Evolutionary conservation across 2,113 vertebrate genomes (phyloP).

Genomic region (Helogale parvula): DNA sequence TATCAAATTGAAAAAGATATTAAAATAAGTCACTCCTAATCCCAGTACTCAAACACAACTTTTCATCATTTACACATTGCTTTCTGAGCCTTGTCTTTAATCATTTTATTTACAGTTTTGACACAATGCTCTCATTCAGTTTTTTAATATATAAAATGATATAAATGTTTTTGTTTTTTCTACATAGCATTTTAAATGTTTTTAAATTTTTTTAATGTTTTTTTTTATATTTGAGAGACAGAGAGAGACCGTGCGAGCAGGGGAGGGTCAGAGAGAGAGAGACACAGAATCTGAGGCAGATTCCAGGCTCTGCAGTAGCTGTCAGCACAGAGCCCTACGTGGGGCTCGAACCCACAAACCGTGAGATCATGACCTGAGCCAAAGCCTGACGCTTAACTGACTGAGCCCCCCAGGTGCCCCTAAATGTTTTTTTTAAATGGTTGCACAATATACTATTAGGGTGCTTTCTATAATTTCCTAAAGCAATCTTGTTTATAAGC

Average conservation of each 20-base stretch:
- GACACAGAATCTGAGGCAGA: too few species aligned
- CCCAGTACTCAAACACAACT: not conserved
- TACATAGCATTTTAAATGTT: not conserved
- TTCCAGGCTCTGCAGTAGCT: too few species aligned
- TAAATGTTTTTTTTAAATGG: not conserved
- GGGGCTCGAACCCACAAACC: too few species aligned
- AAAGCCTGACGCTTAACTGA: too few species aligned
- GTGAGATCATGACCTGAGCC: too few species aligned
- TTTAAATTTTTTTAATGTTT: too few species aligned
- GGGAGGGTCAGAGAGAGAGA: too few species aligned
- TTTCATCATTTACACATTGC: not conserved
- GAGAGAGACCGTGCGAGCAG: too few species aligned
- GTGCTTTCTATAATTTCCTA: slow-evolving; percentile 4
- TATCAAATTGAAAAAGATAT: slow-evolving; percentile 1
- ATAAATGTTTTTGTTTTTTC: slow-evolving; percentile 31
- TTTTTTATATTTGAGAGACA: too few species aligned
- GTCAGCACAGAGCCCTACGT: too few species aligned
- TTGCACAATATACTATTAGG: not conserved
- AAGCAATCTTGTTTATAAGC: slow-evolving; percentile 24
- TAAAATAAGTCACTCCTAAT: slow-evolving; percentile 8
- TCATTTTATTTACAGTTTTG: not conserved
- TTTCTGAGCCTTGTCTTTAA: slow-evolving; percentile 18
- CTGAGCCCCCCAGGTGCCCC: too few species aligned
- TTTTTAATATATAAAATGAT: not conserved
- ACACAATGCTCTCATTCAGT: not conserved